These are phyloP conservation scores for Parnassius glacialis DNA, from an alignment of 2,888 invertebrate genomes.

Conservation along the genomic window DNA sequence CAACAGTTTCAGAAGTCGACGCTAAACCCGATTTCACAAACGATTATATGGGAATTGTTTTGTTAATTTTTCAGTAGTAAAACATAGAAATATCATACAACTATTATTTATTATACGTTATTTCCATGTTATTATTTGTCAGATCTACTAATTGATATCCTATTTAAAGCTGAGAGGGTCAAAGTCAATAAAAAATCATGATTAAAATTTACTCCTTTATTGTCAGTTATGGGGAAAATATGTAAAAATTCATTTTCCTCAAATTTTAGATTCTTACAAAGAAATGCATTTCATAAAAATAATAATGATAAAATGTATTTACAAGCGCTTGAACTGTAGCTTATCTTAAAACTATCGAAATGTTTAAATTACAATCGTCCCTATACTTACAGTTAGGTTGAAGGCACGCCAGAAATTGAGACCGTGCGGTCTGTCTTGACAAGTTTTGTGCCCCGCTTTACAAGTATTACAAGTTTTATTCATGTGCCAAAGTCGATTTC, in stretches of 20 bases:
- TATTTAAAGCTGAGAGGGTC: not conserved
- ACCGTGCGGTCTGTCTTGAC: constrained; percentile 31
- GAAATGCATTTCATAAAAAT: constrained; percentile 78
- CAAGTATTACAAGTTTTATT: constrained; percentile 29
- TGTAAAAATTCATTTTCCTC: constrained; percentile 70
- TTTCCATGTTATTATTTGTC: no score
- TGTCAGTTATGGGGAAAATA: constrained; percentile 77
- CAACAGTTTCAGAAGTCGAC: no score
- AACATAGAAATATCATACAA: no score
- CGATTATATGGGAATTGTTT: no score
- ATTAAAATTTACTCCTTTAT: constrained; percentile 73
- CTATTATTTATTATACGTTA: no score
- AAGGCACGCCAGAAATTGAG: constrained; percentile 61
- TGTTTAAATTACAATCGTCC: constrained; percentile 64
- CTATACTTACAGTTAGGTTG: constrained; percentile 47
- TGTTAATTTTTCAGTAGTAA: no score
- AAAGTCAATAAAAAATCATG: constrained; percentile 29
- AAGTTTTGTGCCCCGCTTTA: constrained; percentile 45
- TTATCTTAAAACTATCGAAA: constrained; percentile 48
- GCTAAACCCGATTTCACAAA: no score
- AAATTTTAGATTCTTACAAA: constrained; percentile 68
- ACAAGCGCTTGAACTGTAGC: constrained; percentile 50
- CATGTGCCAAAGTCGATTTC: constrained; percentile 21
- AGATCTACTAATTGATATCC: no score
- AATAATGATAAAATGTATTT: constrained; percentile 72